Evolutionary conservation across 1,140 invertebrate genomes (phyloP).

Genomic region (Drosophila busckii): DNA sequence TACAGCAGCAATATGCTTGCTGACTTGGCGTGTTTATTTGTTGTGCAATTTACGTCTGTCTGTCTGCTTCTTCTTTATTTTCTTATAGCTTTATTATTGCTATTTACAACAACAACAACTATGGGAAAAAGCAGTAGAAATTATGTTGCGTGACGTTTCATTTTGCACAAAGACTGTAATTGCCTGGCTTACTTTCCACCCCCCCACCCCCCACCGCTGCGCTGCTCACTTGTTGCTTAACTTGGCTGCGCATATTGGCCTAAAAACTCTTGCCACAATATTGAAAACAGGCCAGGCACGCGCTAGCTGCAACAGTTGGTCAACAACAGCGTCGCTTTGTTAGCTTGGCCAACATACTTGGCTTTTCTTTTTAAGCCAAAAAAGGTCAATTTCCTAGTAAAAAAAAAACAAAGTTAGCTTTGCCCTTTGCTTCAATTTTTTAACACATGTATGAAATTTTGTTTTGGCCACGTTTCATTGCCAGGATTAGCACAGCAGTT

Average conservation of each 20-base stretch:
- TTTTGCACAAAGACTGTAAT: conserved; percentile 73
- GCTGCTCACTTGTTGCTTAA: conserved; percentile 1
- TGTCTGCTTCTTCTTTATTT: conserved; percentile 35
- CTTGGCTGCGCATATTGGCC: conserved; percentile 60
- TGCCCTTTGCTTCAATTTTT: no score
- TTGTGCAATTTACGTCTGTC: conserved; percentile 58
- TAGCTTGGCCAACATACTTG: no score
- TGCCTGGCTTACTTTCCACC: conserved; percentile 9
- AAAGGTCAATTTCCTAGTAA: no score
- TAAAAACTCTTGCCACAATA: conserved; percentile 32
- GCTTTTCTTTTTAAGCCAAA: conserved; percentile 4
- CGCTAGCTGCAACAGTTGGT: conserved; percentile 10
- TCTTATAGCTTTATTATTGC: conserved; percentile 16
- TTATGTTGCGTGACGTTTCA: conserved; percentile 76
- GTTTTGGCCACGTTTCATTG: conserved; percentile 19
- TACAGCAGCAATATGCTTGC: conserved; percentile 19
- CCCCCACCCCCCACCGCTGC: background rate
- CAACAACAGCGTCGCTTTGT: conserved; percentile 22
- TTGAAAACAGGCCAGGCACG: conserved; percentile 33
- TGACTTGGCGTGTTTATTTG: conserved; percentile 58
- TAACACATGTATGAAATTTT: background rate
- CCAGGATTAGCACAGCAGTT: no score
- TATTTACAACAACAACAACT: conserved; percentile 17
- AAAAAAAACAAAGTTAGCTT: conserved; percentile 5
- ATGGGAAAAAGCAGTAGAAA: conserved; percentile 70